Evolutionary conservation across 2,888 invertebrate species (phyloP).

Genomic region (Xestia c-nigrum): DNA sequence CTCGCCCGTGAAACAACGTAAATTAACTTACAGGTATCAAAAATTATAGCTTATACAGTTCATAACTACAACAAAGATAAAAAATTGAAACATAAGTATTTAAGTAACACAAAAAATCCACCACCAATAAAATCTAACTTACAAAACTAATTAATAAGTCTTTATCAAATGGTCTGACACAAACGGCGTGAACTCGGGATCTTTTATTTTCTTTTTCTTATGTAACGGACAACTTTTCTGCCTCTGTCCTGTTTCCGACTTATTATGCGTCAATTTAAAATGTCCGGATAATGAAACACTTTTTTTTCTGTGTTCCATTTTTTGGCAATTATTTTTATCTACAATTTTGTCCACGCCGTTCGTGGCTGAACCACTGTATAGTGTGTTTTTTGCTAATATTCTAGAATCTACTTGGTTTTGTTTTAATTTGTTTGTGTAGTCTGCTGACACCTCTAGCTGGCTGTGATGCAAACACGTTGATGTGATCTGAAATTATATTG

Average conservation of each 20-base stretch:
- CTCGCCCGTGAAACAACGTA: background rate
- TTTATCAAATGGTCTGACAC: constrained; percentile 87
- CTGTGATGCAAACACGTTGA: constrained; percentile 88
- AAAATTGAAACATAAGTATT: background rate
- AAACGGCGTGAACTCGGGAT: constrained; percentile 79
- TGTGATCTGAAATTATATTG: constrained; percentile 76
- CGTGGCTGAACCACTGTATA: constrained; percentile 55
- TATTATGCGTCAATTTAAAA: constrained; percentile 85
- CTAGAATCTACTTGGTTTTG: constrained; percentile 65
- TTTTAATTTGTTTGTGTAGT: constrained; percentile 69
- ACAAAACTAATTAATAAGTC: constrained; percentile 80
- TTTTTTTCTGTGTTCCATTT: constrained; percentile 75
- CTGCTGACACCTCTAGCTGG: constrained; percentile 82
- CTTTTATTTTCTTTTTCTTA: constrained; percentile 84
- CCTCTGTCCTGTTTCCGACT: constrained; percentile 83
- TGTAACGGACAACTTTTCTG: constrained; percentile 84
- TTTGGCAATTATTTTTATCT: constrained; percentile 79
- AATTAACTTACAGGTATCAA: background rate
- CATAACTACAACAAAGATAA: background rate
- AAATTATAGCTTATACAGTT: background rate
- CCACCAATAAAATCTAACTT: constrained; percentile 45
- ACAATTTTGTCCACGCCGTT: constrained; percentile 60
- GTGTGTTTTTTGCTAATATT: constrained; percentile 49
- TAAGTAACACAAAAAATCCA: constrained; percentile 54
- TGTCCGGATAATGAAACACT: constrained; percentile 81